Base-by-base conservation (phyloP, 2,888 invertebrate species). In the Temnothorax ravouxi region DNA sequence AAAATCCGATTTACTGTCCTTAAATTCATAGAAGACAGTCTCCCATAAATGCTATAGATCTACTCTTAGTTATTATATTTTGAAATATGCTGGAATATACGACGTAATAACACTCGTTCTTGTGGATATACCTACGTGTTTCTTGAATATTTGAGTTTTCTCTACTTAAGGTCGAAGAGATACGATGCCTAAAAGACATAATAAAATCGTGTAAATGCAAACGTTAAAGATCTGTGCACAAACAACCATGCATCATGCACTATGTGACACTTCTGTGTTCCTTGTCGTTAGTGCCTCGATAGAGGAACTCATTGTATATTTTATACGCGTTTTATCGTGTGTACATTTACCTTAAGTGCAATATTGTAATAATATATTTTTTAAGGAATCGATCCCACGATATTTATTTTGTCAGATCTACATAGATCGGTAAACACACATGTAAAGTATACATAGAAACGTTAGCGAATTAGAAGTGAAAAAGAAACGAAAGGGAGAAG, bases 291-390 rank as follows among this genome's bases (percentile, higher is more conserved):
- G 90, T 90, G 90, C 88, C 89, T 90, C 85, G 85, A 84, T 84
- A 84, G 84, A 85, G 88, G 89, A 91, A 89, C 84, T 88, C 85
- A 79, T 90, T 91, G 87, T 91, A 90, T 90, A 91, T 90, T 91
- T 90, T 90, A 88, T 87, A 90, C 88, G 90, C 91, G 87, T 86
- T 86, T 90, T 90, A 90, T 91, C 91, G 81, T 90, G 81, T 90
- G 88, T 90, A 91, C 72, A 91, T 86, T 90, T 87, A 88, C 90
- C 84, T 87, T 89, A 89, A 89, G 91, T 90, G 91, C 89, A 89
- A 90, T 90, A 89, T 85, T 88, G 88, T 90, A 89, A 90, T 88
- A 89, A 89, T 90, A 91, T 91, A 91, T 91, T 91, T 91, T 91
- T 86, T 84, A 87, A 91, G 83, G 77, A 85, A 90, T 91, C 86